Evolutionary conservation across 2,113 vertebrate species (phyloP), one percentile per base, ranked within the genome.

Genomic region (Cynopterus brachyotis): DNA sequence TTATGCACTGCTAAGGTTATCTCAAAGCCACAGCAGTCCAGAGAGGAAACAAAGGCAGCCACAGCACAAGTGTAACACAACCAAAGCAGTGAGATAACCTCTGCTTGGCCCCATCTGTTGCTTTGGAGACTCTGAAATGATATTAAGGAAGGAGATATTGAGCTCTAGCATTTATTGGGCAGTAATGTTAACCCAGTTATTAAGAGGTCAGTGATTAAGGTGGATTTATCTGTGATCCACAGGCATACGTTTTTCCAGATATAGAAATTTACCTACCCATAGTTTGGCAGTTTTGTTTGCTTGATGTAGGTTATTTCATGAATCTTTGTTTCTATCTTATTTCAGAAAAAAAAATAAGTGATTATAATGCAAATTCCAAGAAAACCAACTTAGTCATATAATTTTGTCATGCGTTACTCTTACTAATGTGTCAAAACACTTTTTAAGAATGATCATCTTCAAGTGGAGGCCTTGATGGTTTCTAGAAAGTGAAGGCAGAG

Each of bases 391-490:
- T 67, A 73, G 9, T 50, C 40, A 47, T 94, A 42, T 17, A 92
- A 69, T 73, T 92, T 75, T 88, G 35, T 76, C 40, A 66, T 90
- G 26, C 84, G n/a, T 91, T 76, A 32, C 30, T 84, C 79, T 95
- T 94, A 9, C 19, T 57, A 53, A 62, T 86, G 32, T 67, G n/a
- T 85, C 32, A 83, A 73, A 87, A 64, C 26, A 70, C 19, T 96
- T 96, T 80, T 60, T 94, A 60, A 83, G 70, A 92, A 76, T 66
- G 75, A 13, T 10, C 10, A 15, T 80, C 28, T 75, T 94, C 9
- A 75, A 76, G 53, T 80, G 42, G 66, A 93, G 13, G 53, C 15
- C 35, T 47, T 64, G 19, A 26, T 60, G 72, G 37, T 35, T 96
- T 91, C 70, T 17, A 55, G 78, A 45, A 85, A 95, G 40, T 45